These are phyloP conservation scores for Leguminivora glycinivorella DNA, from an alignment of 1,140 invertebrate species.

Conservation along the genomic window DNA sequence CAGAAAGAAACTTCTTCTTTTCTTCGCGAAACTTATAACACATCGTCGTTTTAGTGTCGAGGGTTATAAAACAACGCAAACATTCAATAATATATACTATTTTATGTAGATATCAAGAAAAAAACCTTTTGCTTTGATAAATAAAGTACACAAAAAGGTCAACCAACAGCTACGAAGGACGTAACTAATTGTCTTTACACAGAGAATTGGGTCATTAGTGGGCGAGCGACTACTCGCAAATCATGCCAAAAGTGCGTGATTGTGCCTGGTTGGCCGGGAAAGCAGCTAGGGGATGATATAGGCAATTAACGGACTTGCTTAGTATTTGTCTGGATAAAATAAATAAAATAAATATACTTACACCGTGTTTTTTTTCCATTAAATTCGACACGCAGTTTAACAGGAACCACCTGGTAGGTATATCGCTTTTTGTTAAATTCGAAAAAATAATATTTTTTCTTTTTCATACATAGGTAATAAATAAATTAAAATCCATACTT, in stretches of 20 bases:
- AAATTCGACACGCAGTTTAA: too few relatives aligned
- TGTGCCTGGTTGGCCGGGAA: not conserved
- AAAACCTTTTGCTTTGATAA: not conserved
- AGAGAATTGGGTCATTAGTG: constrained; percentile 7
- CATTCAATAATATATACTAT: not conserved
- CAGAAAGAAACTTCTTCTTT: too few relatives aligned
- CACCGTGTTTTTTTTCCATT: too few relatives aligned
- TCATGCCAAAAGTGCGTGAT: constrained; percentile 18
- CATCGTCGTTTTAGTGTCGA: too few relatives aligned
- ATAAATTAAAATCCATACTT: too few relatives aligned
- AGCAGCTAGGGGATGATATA: not conserved
- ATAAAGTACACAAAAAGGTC: not conserved
- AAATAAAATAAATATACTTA: not conserved
- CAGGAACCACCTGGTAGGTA: too few relatives aligned
- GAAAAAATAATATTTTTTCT: too few relatives aligned
- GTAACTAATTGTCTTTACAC: not conserved
- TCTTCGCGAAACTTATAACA: too few relatives aligned
- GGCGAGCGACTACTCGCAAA: not conserved
- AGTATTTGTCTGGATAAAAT: not conserved
- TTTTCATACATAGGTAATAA: too few relatives aligned
- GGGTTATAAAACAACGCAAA: too few relatives aligned
- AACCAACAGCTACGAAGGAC: not conserved
- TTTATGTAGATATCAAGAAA: not conserved
- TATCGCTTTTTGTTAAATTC: too few relatives aligned
- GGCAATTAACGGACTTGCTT: constrained; percentile 3